These are phyloP conservation scores for Sebastes taczanowskii DNA, from an alignment of 2,797 vertebrate species.

Conservation along the genomic window DNA sequence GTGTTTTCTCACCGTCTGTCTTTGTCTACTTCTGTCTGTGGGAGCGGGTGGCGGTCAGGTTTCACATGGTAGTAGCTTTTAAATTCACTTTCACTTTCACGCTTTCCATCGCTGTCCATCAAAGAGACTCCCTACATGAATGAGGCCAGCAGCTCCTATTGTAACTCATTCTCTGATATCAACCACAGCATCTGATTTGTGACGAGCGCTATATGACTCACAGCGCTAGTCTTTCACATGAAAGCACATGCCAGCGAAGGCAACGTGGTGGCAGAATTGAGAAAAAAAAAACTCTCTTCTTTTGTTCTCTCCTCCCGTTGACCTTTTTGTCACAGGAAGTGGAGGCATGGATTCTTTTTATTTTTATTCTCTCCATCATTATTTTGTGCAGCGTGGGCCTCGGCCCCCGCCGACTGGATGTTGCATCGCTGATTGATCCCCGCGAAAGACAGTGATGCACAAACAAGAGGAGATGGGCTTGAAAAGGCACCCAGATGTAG, in stretches of 20 bases:
- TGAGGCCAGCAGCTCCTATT: background rate
- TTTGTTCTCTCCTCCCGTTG: background rate
- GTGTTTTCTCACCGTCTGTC: background rate
- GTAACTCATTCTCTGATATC: constrained; percentile 39
- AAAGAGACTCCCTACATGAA: constrained; percentile 6
- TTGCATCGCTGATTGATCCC: constrained; percentile 25
- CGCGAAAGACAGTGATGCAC: background rate
- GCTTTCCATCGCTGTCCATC: background rate
- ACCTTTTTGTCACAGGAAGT: background rate
- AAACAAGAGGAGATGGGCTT: background rate
- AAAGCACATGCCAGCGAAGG: background rate
- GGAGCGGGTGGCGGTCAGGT: background rate
- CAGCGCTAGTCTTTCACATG: background rate
- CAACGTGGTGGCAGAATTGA: background rate
- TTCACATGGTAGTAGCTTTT: background rate
- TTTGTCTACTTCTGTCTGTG: background rate
- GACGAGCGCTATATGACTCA: constrained; percentile 44
- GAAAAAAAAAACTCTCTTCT: background rate
- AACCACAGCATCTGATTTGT: background rate
- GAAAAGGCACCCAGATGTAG: background rate
- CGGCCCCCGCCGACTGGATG: constrained; percentile 17
- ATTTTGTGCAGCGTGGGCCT: constrained; percentile 10
- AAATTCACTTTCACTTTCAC: background rate
- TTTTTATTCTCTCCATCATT: background rate
- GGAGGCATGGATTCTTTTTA: background rate